Evolutionary conservation across 2,797 vertebrate genomes (phyloP).

Genomic region (Lithobates pipiens): DNA sequence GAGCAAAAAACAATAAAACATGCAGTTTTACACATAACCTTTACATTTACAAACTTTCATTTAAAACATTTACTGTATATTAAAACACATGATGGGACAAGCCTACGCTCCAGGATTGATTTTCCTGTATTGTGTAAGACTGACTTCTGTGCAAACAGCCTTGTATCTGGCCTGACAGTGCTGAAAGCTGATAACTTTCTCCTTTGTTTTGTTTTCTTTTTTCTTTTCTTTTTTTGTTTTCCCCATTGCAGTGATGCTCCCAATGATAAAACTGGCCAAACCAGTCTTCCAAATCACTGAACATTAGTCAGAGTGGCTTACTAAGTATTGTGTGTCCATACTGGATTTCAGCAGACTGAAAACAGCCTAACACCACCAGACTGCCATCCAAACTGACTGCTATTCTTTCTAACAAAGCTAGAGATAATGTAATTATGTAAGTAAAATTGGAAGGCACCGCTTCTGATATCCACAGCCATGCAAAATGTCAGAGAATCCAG

Average conservation of each 20-base stretch:
- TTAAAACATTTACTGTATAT: too few relatives aligned
- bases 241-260: constrained; percentile 35
- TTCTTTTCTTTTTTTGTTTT: too few relatives aligned
- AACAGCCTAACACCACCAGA: constrained; percentile 11
- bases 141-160: not conserved
- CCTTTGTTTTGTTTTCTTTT: constrained; percentile 21
- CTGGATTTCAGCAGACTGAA: constrained; percentile 49
- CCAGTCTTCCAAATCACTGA: constrained; percentile 55
- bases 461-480: not conserved
- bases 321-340: constrained; percentile 43
- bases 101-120: too few relatives aligned
- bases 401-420: not conserved
- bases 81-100: too few relatives aligned
- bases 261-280: constrained; percentile 45
- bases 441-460: not conserved
- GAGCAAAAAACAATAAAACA: too few relatives aligned
- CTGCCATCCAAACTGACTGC: not conserved
- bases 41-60: too few relatives aligned
- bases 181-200: constrained; percentile 39
- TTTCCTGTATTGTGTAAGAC: not conserved
- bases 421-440: not conserved
- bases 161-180: constrained; percentile 22
- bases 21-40: too few relatives aligned
- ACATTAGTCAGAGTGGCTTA: constrained; percentile 44
- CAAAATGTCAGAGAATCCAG: not conserved